Conservation (phyloP, 1,140 invertebrate species). For the Atta cephalotes region DNA sequence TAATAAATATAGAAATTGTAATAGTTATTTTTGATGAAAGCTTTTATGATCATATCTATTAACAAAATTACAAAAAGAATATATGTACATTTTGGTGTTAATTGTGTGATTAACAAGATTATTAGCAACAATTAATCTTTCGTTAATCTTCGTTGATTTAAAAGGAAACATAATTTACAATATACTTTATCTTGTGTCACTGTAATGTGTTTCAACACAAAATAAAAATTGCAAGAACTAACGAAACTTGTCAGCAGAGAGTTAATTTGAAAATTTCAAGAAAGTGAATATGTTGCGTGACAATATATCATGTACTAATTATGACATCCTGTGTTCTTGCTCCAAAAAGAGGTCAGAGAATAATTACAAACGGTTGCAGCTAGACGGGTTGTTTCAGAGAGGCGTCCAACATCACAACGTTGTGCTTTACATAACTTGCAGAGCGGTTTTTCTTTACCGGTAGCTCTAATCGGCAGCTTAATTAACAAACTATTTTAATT, state of each 20-base stretch:
- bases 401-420: not conserved
- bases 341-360: conserved; percentile 46
- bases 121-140: conserved; percentile 12
- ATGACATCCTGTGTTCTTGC: conserved; percentile 40
- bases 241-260: conserved; percentile 12
- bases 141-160: conserved; percentile 4
- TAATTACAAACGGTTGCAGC: conserved; percentile 46
- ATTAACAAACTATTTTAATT: conserved; percentile 61
- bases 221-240: conserved; percentile 46
- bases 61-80: not conserved
- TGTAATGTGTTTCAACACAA: conserved; percentile 27
- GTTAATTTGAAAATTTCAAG: conserved; percentile 61
- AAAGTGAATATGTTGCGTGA: conserved; percentile 44
- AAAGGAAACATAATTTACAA: conserved; percentile 13
- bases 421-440: conserved; percentile 32
- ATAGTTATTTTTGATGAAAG: not conserved
- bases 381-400: conserved; percentile 31
- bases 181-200: conserved; percentile 12
- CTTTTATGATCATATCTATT: not conserved
- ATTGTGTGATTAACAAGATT: not conserved
- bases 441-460: conserved; percentile 27
- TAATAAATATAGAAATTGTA: not conserved
- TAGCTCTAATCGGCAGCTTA: conserved; percentile 43
- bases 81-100: not conserved
- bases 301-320: conserved; percentile 50